Base-by-base conservation (phyloP, 2,888 invertebrate genomes). In the Ephialtes manifestator region DNA sequence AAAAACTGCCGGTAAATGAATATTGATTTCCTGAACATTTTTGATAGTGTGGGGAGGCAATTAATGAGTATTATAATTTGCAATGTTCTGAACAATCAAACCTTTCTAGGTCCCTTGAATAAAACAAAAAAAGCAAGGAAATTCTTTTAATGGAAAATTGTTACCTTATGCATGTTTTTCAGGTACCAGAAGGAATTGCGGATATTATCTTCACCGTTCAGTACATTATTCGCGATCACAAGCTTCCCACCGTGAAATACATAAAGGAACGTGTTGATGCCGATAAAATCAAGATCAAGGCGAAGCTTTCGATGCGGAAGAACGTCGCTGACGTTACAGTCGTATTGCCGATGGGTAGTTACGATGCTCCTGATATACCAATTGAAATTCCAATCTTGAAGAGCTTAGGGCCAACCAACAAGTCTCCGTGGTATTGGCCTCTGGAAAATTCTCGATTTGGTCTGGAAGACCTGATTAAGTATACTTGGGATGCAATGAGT, bases 371-470 rank as follows among this genome's bases (percentile, higher is more conserved):
- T 4, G 91, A 89, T 20, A 81, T 93, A 11, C 88, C 90, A 13
- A 88, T 85, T 11, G 81, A 81, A 4, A 74, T 81, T 20, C 84
- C 84, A 28, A 80, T 81, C 15, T 71, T 60, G 20, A 76, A 84
- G 8, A 86, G 87, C 28, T 86, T 87, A 35, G 87, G 87, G 10
- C 84, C 87, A 7, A 75, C 81, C 24, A 58, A 85, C 39, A 60
- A 63, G 20, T 68, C 82, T 71, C 39, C 81, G 28, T 87, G 87
- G 87, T 46, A 74, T 81, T 15, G 85, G 58, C 76, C 89, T 71
- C 63, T 90, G 35, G 90, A 92, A 39, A 91, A 91, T 71, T 89
- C 89, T 63, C 89, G 89, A 8, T 93, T 91, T 67, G 80, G 90
- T 3, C 74, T 86, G 4, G 4, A 71, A 43, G 91, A 90, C 77